Conservation (phyloP, 1,140 invertebrate genomes). For the Ceratina calcarata region DNA sequence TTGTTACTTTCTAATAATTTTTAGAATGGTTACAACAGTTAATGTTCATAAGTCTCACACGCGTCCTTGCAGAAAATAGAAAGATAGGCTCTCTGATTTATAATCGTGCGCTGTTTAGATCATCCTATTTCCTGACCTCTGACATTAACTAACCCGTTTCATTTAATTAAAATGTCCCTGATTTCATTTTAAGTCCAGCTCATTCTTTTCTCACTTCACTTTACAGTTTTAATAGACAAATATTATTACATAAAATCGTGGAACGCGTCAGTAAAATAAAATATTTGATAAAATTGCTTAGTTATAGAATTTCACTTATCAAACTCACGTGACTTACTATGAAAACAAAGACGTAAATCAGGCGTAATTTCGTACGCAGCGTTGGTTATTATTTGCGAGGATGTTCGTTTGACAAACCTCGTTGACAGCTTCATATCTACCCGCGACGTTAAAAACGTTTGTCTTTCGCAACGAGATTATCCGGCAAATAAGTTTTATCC, state of each 20-base stretch:
- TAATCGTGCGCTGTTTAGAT: constrained; percentile 19
- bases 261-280: background rate
- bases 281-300: background rate
- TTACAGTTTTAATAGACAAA: background rate
- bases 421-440: background rate
- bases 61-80: constrained; percentile 19
- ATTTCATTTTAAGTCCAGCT: too few species aligned
- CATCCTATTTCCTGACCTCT: constrained; percentile 18
- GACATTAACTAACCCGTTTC: constrained; percentile 3
- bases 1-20: too few species aligned
- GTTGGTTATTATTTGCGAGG: background rate
- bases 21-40: too few species aligned
- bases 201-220: too few species aligned
- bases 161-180: background rate
- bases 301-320: background rate
- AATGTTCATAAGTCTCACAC: background rate
- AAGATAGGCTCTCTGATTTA: constrained; percentile 7
- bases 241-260: too few species aligned
- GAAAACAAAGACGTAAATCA: constrained; percentile 25
- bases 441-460: constrained; percentile 28
- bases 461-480: constrained; percentile 26
- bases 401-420: constrained; percentile 30
- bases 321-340: background rate
- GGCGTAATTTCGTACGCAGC: background rate
- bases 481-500: constrained; percentile 16